Base-by-base conservation (phyloP, 2,888 invertebrate species). In the Cantharis rustica region DNA sequence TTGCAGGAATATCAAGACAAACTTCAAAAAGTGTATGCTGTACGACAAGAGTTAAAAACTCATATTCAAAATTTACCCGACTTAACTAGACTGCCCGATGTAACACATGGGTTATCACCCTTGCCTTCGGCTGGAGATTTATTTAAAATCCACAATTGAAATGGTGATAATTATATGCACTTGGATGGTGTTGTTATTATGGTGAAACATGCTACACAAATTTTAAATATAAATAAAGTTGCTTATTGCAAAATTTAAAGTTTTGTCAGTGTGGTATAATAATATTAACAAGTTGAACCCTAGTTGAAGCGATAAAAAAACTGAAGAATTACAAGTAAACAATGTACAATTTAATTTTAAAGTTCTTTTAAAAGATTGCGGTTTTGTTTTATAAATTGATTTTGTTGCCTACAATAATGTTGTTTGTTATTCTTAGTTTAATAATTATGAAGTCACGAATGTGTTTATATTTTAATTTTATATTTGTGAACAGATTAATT, bases 61-160 rank as follows among this genome's bases (percentile, higher is more conserved):
- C 98, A 98, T 89, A 93, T 98, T 84, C 95, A 96, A 80, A 98
- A 96, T 88, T 90, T 98, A 81, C 98, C 98, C 0, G 98, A 98
- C 87, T 91, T 98, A 80, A 96, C 96, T 0, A 93, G 96, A 80
- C 89, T 98, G 73, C 98, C 98, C 0, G 96, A 97, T 85, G 96
- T 98, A 0, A 97, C 96, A 0, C 97, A 96, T 16, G 97, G 97
- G 10, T 89, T 98, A 61, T 96, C 97, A 31, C 98, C 98, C 0
- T 89, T 98, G 80, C 98, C 98, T 61, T 97, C 98, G 3, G 98
- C 98, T 61, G 98, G 98, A 1, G 98, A 98, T 89, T 91, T 98
- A 62, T 98, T 98, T 89, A 96, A 93, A 88, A 87, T 95, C 82
- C 90, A 91, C 62, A 71, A 77, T 63, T 77, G 61, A 75, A 71